phyloP scores from a whole-genome alignment of 2,888 invertebrate genomes.

The Mesorhabditis belari region DNA sequence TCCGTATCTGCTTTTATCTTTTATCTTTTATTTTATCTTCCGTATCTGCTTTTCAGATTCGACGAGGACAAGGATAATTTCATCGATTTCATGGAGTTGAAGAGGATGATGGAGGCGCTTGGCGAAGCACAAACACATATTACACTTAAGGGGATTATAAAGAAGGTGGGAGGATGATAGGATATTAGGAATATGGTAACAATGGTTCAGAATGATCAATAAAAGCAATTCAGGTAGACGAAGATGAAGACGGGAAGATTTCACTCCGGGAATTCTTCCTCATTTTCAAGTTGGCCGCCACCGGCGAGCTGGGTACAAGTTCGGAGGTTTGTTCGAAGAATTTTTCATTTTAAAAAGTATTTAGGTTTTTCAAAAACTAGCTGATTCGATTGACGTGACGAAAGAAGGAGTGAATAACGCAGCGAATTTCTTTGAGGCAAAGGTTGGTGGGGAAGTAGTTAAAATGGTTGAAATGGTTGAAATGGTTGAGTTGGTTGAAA shows the following conservation, averaged over 20 bases:
- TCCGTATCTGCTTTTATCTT: no score
- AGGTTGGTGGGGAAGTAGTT: conserved; percentile 12
- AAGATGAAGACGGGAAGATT: conserved; percentile 62
- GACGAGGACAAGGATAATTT: conserved; percentile 64
- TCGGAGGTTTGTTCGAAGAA: conserved; percentile 65
- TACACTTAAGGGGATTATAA: conserved; percentile 85
- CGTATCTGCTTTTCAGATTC: conserved; percentile 21
- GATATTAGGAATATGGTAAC: background rate
- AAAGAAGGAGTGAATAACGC: conserved; percentile 39
- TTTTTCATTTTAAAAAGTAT: background rate
- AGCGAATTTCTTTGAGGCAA: conserved; percentile 40
- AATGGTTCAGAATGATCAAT: background rate
- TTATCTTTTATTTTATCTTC: no score
- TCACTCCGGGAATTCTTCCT: conserved; percentile 77
- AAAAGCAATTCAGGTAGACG: conserved; percentile 55
- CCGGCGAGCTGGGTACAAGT: conserved; percentile 78
- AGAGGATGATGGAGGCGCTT: conserved; percentile 90
- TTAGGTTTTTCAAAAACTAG: conserved; percentile 28
- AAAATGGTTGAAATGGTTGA: no score
- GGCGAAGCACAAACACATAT: conserved; percentile 92
- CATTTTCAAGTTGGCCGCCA: conserved; percentile 76
- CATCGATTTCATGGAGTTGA: conserved; percentile 80
- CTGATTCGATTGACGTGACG: conserved; percentile 35
- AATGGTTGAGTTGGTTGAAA: no score
- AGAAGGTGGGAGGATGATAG: conserved; percentile 52